These are phyloP conservation scores for Pterostichus niger DNA, from an alignment of 2,888 invertebrate genomes.

Conservation along the genomic window DNA sequence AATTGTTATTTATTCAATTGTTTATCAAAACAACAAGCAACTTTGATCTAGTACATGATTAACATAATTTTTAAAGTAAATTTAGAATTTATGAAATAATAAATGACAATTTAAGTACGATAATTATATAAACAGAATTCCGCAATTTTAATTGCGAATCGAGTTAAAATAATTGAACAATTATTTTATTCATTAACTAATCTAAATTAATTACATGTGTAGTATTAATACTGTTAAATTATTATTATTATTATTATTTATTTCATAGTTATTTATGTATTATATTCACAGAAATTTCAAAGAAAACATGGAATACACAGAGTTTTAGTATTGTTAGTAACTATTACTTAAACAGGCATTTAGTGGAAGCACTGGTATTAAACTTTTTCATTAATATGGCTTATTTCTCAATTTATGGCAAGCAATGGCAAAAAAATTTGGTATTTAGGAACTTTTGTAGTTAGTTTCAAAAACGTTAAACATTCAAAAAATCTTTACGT, in stretches of 20 bases:
- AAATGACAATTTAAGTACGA: constrained; percentile 49
- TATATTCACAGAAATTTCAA: constrained; percentile 42
- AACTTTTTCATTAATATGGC: constrained; percentile 35
- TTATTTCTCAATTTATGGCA: constrained; percentile 33
- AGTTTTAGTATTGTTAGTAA: constrained; percentile 51
- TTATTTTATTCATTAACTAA: constrained; percentile 41
- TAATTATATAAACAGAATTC: constrained; percentile 28
- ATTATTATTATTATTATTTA: constrained; percentile 42
- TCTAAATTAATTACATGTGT: constrained; percentile 51
- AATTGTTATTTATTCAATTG: constrained; percentile 53
- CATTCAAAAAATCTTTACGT: constrained; percentile 5
- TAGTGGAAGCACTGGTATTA: constrained; percentile 50
- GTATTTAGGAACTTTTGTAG: constrained; percentile 41
- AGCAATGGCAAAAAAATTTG: constrained; percentile 36
- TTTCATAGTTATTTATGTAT: constrained; percentile 46
- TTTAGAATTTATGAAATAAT: constrained; percentile 46
- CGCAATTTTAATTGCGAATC: constrained; percentile 45
- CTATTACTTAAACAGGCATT: constrained; percentile 44
- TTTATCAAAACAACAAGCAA: constrained; percentile 56
- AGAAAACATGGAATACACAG: constrained; percentile 53
- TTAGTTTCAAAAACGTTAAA: constrained; percentile 35
- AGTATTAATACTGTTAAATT: constrained; percentile 58
- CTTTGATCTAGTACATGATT: constrained; percentile 48
- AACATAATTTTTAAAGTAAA: constrained; percentile 51
- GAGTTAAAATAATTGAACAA: constrained; percentile 41